Base-by-base conservation (phyloP, 2,888 invertebrate genomes). In the Matsumyia berberina region DNA sequence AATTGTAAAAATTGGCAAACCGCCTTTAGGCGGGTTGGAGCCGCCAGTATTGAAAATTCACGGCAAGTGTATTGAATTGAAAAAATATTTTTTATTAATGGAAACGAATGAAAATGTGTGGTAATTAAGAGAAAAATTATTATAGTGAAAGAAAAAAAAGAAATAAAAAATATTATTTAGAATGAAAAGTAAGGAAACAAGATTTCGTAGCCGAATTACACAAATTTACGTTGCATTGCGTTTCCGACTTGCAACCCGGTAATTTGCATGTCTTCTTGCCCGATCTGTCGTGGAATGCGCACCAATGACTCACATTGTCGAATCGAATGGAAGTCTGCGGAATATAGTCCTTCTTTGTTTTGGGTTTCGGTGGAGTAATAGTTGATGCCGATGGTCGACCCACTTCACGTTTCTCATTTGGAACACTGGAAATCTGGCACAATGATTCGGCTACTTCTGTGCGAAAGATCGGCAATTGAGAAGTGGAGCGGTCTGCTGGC, bases 191-290 rank as follows among this genome's bases (percentile, higher is more conserved):
- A 3, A 24, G 24, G 24, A 24, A 24, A 24, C 24, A 24, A 24
- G 24, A 24, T 24, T 24, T 24, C 24, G 24, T 24, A 3, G 24
- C 24, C 24, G 24, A 4, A 24, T 24, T 24, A 4, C 24, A 24
- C 4, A 24, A 4, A 24, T 24, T 24, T 24, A 24, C 1, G 4
- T 24, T 24, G 24, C 24, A 24, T 17, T 19, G 17, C 7, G 7
- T 46, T 46, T 17, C 46, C 8, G 46, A 46, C 46, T 46, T 46
- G 7, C 19, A 46, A 17, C 9, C 17, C 17, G 46, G 46, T 7
- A 17, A 19, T 19, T 46, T 46, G 46, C 46, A 46, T 17, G 46
- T 46, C 17, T 46, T 46, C 24, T 46, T 46, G 15, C 46, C 46
- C 17, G 46, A 46, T 9, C 24, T 24, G 24, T 24, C 24, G 24